These are phyloP conservation scores for Vultur gryphus DNA, from an alignment of 2,797 vertebrate genomes.

Conservation along the genomic window DNA sequence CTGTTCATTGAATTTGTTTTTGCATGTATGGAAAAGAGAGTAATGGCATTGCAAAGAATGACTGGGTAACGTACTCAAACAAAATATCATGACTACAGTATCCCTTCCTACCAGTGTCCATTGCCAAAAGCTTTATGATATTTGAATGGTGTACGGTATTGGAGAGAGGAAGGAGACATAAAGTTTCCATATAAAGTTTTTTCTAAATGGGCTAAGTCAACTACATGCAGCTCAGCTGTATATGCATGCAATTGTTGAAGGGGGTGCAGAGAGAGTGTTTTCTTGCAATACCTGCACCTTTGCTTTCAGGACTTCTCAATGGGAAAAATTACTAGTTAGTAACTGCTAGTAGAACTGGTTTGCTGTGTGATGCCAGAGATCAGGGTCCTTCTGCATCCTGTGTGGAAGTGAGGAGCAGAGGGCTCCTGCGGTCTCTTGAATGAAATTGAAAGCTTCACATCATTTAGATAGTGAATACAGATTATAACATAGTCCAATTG, in stretches of 20 bases:
- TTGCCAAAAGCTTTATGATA: not conserved
- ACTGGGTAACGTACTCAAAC: not conserved
- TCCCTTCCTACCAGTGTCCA: not conserved
- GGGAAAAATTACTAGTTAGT: not conserved
- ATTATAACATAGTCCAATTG: not conserved
- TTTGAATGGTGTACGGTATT: not conserved
- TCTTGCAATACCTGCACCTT: not conserved
- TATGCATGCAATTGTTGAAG: not conserved
- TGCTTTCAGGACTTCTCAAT: not conserved
- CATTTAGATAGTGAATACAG: not conserved
- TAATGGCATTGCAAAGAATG: not conserved
- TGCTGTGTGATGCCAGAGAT: not conserved
- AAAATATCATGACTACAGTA: not conserved
- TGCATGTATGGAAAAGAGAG: not conserved
- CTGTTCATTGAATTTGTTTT: conserved; percentile 8
- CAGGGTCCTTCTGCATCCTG: not conserved
- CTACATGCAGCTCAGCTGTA: not conserved
- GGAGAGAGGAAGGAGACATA: not conserved
- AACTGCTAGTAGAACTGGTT: not conserved
- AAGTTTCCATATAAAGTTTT: not conserved
- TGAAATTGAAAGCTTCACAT: not conserved
- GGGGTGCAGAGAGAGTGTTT: not conserved
- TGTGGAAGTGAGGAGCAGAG: not conserved
- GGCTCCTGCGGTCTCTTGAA: not conserved
- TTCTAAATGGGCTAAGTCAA: not conserved